A percentile compares a stretch with the other conserved stretches of the same genome.
Evolutionary conservation across 2,888 invertebrate genomes (phyloP).

Genomic region (Coelinius sp.): DNA sequence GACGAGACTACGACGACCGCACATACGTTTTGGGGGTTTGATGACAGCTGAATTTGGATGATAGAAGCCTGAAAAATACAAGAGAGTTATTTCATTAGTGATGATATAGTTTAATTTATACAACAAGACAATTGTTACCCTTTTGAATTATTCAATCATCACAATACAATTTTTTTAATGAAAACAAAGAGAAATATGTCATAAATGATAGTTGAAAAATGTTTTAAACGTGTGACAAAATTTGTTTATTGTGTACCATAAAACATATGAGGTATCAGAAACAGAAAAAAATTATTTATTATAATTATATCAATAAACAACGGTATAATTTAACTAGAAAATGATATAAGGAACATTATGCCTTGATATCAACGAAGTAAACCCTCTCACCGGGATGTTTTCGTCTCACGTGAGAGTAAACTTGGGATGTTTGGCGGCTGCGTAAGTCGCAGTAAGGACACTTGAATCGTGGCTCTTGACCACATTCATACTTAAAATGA

Average conservation of each 20-base stretch:
- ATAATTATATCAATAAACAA: not conserved
- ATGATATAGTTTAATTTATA: too few species aligned
- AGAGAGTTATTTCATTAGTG: not conserved
- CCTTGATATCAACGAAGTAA: constrained; percentile 60
- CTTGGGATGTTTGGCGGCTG: constrained; percentile 67
- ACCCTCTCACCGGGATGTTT: constrained; percentile 61
- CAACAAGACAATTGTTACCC: not conserved
- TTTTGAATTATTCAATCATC: not conserved
- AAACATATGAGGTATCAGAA: not conserved
- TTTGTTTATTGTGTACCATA: not conserved
- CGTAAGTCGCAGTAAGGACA: constrained; percentile 68
- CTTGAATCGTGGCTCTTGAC: constrained; percentile 66
- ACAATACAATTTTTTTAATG: not conserved
- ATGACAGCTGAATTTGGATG: not conserved
- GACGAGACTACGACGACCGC: constrained; percentile 37
- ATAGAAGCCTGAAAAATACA: not conserved
- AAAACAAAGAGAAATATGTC: not conserved
- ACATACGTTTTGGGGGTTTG: constrained; percentile 20
- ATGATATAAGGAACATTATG: constrained; percentile 16
- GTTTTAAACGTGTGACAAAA: not conserved
- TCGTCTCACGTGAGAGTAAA: constrained; percentile 65
- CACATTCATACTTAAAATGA: constrained; percentile 68
- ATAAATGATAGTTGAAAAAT: not conserved
- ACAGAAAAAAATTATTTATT: not conserved
- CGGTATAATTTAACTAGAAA: not conserved